Percentiles rank a stretch among this genome's conserved stretches.
Evolutionary conservation across 2,113 vertebrate species (phyloP).

Genomic region (Triplophysa tibetana): DNA sequence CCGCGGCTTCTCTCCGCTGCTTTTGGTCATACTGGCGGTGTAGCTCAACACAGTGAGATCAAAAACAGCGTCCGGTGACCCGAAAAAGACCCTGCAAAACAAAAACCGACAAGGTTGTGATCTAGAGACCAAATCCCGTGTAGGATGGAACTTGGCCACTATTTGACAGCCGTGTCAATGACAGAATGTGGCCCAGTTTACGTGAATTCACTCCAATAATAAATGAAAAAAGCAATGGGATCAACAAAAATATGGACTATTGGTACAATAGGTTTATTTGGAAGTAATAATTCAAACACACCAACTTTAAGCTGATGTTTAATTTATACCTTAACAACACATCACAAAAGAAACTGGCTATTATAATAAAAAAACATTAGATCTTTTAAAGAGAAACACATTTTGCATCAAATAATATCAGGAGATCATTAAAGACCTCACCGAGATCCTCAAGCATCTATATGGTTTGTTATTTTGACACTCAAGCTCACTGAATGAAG

Average conservation of each 20-base stretch:
- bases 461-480: too few relatives aligned
- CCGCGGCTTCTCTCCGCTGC: slow-evolving; percentile 77
- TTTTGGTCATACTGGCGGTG: slow-evolving; percentile 74
- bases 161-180: neutral
- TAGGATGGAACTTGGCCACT: neutral
- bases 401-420: too few relatives aligned
- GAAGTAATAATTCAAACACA: neutral
- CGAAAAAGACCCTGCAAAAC: slow-evolving; percentile 3
- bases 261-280: neutral
- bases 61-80: slow-evolving; percentile 8
- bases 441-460: too few relatives aligned
- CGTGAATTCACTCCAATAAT: too few relatives aligned
- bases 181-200: neutral
- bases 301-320: too few relatives aligned
- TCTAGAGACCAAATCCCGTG: neutral
- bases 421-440: too few relatives aligned
- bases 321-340: too few relatives aligned
- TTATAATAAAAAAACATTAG: too few relatives aligned
- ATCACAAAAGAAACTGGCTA: too few relatives aligned
- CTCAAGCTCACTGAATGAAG: too few relatives aligned
- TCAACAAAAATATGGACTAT: neutral
- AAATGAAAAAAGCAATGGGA: neutral
- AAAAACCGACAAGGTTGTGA: neutral
- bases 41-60: slow-evolving; percentile 1
- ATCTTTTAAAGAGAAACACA: too few relatives aligned